Percentiles rank a stretch among this genome's conserved stretches.
Conservation (phyloP, 2,888 invertebrate species). For the Pecten maximus region DNA sequence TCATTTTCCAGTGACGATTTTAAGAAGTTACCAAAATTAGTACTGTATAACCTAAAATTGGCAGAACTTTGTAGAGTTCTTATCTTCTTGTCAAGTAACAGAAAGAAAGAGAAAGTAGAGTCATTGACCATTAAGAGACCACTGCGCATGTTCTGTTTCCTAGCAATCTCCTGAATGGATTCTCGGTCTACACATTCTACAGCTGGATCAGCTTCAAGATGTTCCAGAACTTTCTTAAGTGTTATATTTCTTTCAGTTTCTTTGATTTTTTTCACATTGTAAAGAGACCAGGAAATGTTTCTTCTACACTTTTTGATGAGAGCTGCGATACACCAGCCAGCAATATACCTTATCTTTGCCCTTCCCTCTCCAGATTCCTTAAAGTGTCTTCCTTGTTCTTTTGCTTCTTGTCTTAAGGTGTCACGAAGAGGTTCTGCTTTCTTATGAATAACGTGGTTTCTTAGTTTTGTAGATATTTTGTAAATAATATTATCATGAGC, state of each 20-base stretch:
- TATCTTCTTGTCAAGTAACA: conserved; percentile 38
- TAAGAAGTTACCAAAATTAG: background rate
- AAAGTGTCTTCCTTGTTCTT: too few species aligned
- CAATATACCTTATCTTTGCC: too few species aligned
- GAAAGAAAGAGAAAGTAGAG: conserved; percentile 40
- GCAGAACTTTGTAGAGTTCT: conserved; percentile 35
- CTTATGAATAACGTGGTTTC: background rate
- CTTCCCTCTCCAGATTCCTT: too few species aligned
- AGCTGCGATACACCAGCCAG: too few species aligned
- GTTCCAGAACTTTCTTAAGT: background rate
- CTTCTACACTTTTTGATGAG: too few species aligned
- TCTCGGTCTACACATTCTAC: background rate
- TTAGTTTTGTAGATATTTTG: background rate
- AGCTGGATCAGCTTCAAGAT: conserved; percentile 1
- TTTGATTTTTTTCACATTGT: background rate
- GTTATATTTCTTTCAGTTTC: background rate
- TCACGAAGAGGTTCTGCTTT: background rate
- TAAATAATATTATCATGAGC: conserved; percentile 11
- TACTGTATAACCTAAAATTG: conserved; percentile 41
- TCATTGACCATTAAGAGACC: conserved; percentile 44
- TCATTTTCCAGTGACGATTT: background rate
- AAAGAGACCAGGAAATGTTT: too few species aligned
- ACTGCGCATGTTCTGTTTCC: conserved; percentile 43
- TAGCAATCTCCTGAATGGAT: conserved; percentile 38
- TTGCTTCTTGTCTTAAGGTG: too few species aligned